Conservation (phyloP, 2,888 invertebrate species). For the Mesochorus sp. region DNA sequence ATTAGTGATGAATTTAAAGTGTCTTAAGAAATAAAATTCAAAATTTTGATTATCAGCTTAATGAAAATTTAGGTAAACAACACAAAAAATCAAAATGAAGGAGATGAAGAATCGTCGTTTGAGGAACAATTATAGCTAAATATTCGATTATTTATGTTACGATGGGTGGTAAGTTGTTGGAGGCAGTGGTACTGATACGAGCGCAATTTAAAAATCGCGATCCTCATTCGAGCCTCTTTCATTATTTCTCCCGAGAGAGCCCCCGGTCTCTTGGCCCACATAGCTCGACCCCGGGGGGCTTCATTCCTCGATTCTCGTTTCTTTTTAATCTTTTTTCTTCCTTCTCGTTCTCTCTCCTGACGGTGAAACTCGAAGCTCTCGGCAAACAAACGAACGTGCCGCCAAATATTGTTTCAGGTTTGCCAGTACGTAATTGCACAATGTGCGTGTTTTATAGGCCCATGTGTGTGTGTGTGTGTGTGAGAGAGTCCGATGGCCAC, state of each 20-base stretch:
- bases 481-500: not conserved
- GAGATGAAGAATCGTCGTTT: no score
- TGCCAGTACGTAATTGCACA: conserved; percentile 22
- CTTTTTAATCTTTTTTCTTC: conserved; percentile 30
- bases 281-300: conserved; percentile 41
- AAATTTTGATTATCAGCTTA: no score
- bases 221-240: conserved; percentile 27
- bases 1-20: no score
- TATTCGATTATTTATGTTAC: no score
- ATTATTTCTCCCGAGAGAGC: conserved; percentile 39
- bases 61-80: no score
- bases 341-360: not conserved
- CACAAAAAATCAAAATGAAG: no score
- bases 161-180: no score
- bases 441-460: not conserved
- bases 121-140: no score
- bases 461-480: not conserved
- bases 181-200: not conserved
- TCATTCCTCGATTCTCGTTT: conserved; percentile 21
- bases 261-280: conserved; percentile 47
- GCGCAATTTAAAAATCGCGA: conserved; percentile 19
- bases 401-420: conserved; percentile 55
- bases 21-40: no score
- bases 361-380: conserved; percentile 17
- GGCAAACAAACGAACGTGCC: conserved; percentile 46